A percentile compares a stretch with the other conserved stretches of the same genome.
Evolutionary conservation across 2,797 vertebrate genomes (phyloP).

Genomic region (Syngnathus rostellatus): DNA sequence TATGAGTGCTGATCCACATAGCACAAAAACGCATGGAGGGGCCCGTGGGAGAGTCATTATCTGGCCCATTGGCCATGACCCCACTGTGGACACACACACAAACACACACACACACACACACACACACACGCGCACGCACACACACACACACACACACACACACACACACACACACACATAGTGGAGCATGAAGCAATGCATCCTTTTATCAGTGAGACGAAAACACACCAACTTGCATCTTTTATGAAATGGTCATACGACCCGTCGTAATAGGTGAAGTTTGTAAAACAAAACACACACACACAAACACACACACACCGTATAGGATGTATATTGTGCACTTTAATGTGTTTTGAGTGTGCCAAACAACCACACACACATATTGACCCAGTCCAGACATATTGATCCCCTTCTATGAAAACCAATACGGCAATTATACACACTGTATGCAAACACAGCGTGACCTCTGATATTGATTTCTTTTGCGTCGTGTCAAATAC

Average conservation of each 20-base stretch:
- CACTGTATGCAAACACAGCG: background rate
- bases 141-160: background rate
- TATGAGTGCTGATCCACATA: conserved; percentile 47
- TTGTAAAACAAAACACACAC: conserved; percentile 3
- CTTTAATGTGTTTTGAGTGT: background rate
- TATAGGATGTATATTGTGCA: background rate
- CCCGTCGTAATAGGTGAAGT: background rate
- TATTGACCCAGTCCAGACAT: background rate
- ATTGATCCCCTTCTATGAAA: conserved; percentile 3
- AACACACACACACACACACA: conserved; percentile 7
- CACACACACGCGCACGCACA: background rate
- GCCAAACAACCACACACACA: background rate
- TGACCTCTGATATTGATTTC: background rate
- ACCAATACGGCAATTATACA: background rate
- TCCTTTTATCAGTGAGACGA: conserved; percentile 20
- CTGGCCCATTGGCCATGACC: conserved; percentile 83
- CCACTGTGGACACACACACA: conserved; percentile 52
- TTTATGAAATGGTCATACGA: background rate
- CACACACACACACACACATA: conserved; percentile 8
- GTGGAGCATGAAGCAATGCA: background rate
- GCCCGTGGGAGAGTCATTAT: conserved; percentile 78
- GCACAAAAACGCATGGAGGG: conserved; percentile 52
- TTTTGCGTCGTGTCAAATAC: background rate
- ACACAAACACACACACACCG: conserved; percentile 1
- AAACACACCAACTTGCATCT: background rate